These are phyloP conservation scores for Chondrosia reniformis DNA, from an alignment of 37 sponge, comb jelly and placozoan genomes.

Conservation along the genomic window DNA sequence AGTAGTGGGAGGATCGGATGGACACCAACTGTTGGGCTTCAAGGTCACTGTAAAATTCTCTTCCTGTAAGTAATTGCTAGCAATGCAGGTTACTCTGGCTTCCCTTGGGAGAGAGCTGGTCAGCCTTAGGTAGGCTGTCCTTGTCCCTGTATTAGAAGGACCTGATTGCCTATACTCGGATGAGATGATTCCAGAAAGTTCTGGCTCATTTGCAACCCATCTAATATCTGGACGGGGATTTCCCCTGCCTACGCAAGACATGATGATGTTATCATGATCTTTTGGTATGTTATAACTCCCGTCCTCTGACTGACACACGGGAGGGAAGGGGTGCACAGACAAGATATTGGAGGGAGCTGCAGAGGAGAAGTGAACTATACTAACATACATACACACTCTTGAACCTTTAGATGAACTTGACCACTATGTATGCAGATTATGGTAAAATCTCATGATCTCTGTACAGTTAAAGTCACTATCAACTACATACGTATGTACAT, in stretches of 20 bases:
- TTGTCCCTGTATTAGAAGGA: too few relatives aligned
- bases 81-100: not conserved
- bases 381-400: too few relatives aligned
- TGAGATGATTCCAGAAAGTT: too few relatives aligned
- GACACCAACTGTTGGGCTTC: not conserved
- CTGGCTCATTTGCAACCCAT: not conserved
- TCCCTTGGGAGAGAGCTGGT: not conserved
- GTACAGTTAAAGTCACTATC: not conserved
- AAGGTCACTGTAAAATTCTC: not conserved
- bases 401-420: too few relatives aligned
- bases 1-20: too few relatives aligned
- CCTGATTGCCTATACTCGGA: too few relatives aligned
- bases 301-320: not conserved
- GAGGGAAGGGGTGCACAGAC: not conserved
- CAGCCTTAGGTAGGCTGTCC: not conserved
- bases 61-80: not conserved
- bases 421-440: too few relatives aligned
- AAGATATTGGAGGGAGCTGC: not conserved
- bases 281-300: not conserved
- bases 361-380: not conserved
- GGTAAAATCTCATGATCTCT: not conserved
- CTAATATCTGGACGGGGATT: not conserved
- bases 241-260: not conserved
- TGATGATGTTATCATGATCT: too few relatives aligned
- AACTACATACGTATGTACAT: constrained; percentile 1